Evolutionary conservation across 1,140 invertebrate species (phyloP).

Genomic region (Lepidurus couesii): DNA sequence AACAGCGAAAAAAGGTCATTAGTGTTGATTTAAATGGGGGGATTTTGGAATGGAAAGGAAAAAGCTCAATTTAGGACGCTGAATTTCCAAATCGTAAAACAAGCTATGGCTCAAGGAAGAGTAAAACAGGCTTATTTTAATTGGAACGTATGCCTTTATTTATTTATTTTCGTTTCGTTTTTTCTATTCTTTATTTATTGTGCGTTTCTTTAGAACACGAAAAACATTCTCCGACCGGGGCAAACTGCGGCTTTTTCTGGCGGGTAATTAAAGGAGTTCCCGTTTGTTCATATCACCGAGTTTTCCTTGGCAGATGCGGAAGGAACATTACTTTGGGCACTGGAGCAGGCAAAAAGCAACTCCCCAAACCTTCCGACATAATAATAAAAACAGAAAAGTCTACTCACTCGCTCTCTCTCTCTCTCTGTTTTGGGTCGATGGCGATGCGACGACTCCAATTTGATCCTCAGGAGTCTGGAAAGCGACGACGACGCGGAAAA

Average conservation of each 20-base stretch:
- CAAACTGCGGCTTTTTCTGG: not conserved
- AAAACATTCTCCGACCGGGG: too few relatives aligned
- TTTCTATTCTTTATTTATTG: too few relatives aligned
- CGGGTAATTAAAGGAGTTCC: not conserved
- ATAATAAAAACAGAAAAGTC: not conserved
- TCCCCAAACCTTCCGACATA: not conserved
- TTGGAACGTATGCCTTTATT: too few relatives aligned
- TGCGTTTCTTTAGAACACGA: too few relatives aligned
- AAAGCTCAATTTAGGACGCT: too few relatives aligned
- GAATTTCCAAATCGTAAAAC: too few relatives aligned
- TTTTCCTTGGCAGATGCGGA: not conserved
- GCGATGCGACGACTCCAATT: conserved; percentile 17
- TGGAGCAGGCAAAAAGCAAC: not conserved
- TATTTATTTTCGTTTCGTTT: too few relatives aligned
- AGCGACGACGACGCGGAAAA: not conserved
- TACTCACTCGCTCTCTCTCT: not conserved
- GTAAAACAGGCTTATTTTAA: too few relatives aligned
- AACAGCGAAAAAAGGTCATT: too few relatives aligned
- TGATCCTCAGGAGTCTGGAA: conserved; percentile 8
- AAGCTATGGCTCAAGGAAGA: too few relatives aligned
- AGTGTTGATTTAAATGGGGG: too few relatives aligned
- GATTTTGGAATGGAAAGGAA: too few relatives aligned
- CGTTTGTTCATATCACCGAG: not conserved
- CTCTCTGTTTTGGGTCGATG: conserved; percentile 9
- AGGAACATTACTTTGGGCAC: not conserved